Evolutionary conservation across 2,797 vertebrate genomes (phyloP).

Genomic region (Sebastes flavidus): DNA sequence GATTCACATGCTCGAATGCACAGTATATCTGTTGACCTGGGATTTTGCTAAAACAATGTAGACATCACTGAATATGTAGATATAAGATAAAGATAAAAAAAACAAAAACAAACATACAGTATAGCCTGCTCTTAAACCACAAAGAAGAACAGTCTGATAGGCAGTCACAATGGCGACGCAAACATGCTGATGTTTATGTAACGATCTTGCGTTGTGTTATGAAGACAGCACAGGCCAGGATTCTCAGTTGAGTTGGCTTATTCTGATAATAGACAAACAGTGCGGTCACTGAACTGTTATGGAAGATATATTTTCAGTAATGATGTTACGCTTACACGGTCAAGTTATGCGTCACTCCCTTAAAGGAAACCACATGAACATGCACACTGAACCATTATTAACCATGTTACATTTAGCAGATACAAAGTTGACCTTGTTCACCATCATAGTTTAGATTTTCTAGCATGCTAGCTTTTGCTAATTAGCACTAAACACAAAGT

Average conservation of each 20-base stretch:
- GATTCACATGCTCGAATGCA: conserved; percentile 29
- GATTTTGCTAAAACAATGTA: background rate
- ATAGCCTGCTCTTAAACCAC: background rate
- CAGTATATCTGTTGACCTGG: background rate
- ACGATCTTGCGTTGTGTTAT: no score
- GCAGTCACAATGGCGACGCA: background rate
- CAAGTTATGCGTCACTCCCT: no score
- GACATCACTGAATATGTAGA: background rate
- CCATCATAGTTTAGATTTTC: accelerated
- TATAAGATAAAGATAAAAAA: background rate
- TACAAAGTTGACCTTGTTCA: background rate
- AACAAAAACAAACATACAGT: background rate
- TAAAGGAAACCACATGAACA: no score
- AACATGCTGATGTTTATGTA: no score
- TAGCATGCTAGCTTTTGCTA: background rate
- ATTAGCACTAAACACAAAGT: background rate
- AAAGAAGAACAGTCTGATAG: background rate
- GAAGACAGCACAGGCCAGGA: no score
- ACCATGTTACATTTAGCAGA: no score
- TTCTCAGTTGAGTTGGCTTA: no score
- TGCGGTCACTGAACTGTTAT: no score
- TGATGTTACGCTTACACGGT: background rate
- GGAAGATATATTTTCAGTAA: background rate
- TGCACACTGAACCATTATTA: no score
- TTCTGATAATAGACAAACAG: no score